Conservation (phyloP, 2,888 invertebrate species). For the Neoscelio sp. region DNA sequence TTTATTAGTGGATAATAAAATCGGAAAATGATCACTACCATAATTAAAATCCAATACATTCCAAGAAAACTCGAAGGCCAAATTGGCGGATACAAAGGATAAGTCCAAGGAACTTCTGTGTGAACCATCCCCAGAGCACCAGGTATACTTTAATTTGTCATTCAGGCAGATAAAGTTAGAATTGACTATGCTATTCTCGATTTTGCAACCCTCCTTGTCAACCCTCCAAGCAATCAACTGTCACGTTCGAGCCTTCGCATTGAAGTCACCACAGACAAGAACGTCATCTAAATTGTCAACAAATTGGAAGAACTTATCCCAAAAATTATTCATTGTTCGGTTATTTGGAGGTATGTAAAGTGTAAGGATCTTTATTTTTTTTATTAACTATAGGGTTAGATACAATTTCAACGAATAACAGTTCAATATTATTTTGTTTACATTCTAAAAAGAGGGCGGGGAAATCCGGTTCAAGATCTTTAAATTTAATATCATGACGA, state of each 20-base stretch:
- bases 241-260: slow-evolving; percentile 19
- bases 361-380: too few species aligned
- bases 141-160: neutral
- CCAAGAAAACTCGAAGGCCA: slow-evolving; percentile 10
- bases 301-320: slow-evolving; percentile 15
- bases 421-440: too few species aligned
- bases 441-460: too few species aligned
- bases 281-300: neutral
- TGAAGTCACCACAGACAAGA: slow-evolving; percentile 8
- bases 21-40: slow-evolving; percentile 15
- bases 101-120: neutral
- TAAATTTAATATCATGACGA: too few species aligned
- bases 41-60: neutral
- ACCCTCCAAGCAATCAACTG: neutral
- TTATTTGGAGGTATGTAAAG: too few species aligned
- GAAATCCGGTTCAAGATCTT: too few species aligned
- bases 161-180: slow-evolving; percentile 15
- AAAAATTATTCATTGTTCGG: too few species aligned
- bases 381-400: too few species aligned
- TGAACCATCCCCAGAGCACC: neutral
- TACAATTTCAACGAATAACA: too few species aligned
- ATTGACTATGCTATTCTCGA: neutral
- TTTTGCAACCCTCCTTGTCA: neutral
- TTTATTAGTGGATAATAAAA: neutral
- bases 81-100: neutral